A percentile compares a stretch with the other conserved stretches of the same genome.
Conservation (phyloP, 2,797 vertebrate species). For the Dendrocincla tyrannina region DNA sequence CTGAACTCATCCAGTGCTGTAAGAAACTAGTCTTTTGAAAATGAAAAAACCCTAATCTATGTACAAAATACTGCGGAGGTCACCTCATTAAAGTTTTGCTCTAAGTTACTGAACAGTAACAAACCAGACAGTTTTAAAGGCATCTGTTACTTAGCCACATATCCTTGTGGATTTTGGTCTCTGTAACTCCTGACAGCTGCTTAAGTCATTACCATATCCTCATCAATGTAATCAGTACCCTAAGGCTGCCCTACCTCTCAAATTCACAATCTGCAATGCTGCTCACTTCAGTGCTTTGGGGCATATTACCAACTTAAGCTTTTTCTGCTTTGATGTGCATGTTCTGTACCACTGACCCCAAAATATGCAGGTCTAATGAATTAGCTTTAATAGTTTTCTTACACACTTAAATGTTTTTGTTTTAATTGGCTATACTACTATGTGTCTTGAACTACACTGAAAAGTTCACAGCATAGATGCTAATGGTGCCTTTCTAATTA, state of each 20-base stretch:
- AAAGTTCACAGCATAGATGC: conserved; percentile 77
- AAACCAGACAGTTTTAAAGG: conserved; percentile 51
- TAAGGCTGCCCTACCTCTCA: conserved; percentile 57
- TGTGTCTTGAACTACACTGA: conserved; percentile 75
- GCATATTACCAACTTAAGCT: conserved; percentile 68
- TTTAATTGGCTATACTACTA: conserved; percentile 79
- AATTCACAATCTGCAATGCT: conserved; percentile 60
- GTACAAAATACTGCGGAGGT: background rate
- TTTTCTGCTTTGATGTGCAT: conserved; percentile 75
- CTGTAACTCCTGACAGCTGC: conserved; percentile 47
- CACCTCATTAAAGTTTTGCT: conserved; percentile 45
- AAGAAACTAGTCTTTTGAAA: conserved; percentile 7
- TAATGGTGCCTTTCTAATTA: conserved; percentile 81
- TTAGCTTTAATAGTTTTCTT: conserved; percentile 78
- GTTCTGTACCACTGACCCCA: conserved; percentile 72
- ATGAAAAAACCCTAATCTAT: background rate
- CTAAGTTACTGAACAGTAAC: conserved; percentile 39
- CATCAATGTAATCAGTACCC: conserved; percentile 69
- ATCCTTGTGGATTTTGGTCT: conserved; percentile 52
- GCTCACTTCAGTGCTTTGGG: conserved; percentile 69
- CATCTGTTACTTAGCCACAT: conserved; percentile 46
- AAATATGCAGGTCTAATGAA: conserved; percentile 80
- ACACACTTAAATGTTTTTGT: conserved; percentile 77
- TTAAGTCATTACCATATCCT: conserved; percentile 67
- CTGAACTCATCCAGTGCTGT: background rate